Evolutionary conservation across 2,888 invertebrate species (phyloP).

Genomic region (Ormyrus pomaceus): DNA sequence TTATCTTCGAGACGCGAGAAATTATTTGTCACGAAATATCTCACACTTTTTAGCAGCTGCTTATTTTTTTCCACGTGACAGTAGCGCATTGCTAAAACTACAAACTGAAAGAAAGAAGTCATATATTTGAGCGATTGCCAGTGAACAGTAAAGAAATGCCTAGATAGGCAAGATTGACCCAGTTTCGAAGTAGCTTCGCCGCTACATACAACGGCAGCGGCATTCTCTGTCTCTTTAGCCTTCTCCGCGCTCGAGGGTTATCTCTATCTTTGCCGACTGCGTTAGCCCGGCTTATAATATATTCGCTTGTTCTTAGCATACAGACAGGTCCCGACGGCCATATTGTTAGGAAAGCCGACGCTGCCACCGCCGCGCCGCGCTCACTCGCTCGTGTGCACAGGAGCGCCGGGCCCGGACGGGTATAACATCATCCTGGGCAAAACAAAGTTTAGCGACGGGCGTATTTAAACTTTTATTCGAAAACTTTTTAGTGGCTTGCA

Average conservation of each 20-base stretch:
- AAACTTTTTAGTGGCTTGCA: slow-evolving; percentile 71
- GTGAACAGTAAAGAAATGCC: too few species aligned
- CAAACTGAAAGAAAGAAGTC: too few species aligned
- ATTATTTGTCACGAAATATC: too few species aligned
- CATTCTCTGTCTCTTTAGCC: not conserved
- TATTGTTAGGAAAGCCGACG: slow-evolving; percentile 63
- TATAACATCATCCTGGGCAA: slow-evolving; percentile 58
- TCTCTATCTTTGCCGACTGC: slow-evolving; percentile 2
- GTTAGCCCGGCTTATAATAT: slow-evolving; percentile 44
- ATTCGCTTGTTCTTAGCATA: slow-evolving; percentile 67
- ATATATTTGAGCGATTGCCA: too few species aligned
- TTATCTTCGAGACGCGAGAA: too few species aligned
- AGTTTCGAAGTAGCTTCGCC: too few species aligned
- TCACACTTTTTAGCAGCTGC: too few species aligned
- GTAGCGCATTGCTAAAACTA: too few species aligned
- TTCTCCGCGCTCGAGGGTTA: not conserved
- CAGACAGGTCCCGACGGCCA: slow-evolving; percentile 66
- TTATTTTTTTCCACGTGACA: too few species aligned
- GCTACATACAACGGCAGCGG: too few species aligned
- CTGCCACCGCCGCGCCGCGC: slow-evolving; percentile 41
- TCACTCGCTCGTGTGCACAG: slow-evolving; percentile 44
- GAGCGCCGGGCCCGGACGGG: slow-evolving; percentile 22
- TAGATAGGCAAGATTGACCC: too few species aligned
- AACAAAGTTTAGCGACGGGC: slow-evolving; percentile 69
- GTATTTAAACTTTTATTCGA: slow-evolving; percentile 75